Evolutionary conservation across 1,140 invertebrate genomes (phyloP).

Genomic region (Drosophila nigrodunni): DNA sequence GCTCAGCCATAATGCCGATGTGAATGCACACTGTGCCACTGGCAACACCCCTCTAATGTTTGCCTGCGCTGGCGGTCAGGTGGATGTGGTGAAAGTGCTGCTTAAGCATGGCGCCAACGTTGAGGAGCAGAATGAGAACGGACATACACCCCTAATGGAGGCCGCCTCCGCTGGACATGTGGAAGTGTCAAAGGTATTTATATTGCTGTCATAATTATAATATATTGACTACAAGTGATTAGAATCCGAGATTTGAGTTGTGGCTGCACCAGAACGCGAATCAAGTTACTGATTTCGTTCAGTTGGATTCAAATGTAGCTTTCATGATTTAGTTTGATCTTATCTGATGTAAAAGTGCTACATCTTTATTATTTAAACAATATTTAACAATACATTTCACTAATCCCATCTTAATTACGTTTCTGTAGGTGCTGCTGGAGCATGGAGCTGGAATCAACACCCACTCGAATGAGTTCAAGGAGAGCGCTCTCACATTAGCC

Average conservation of each 20-base stretch:
- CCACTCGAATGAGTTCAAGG: conserved; percentile 99
- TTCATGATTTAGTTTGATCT: conserved; percentile 83
- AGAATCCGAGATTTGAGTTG: conserved; percentile 83
- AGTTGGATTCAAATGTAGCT: conserved; percentile 12
- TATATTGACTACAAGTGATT: conserved; percentile 64
- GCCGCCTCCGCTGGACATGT: conserved; percentile 98
- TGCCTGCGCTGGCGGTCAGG: conserved; percentile 98
- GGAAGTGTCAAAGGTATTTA: conserved; percentile 91
- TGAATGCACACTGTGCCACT: conserved; percentile 97
- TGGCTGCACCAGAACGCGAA: conserved; percentile 31
- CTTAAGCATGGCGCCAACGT: conserved; percentile 97
- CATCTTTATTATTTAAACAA: neutral
- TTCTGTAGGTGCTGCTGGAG: conserved; percentile 88
- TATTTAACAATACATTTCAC: neutral
- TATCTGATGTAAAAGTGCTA: conserved; percentile 68
- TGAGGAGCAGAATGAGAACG: conserved; percentile 99
- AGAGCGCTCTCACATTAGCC: conserved; percentile 96
- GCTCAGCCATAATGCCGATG: conserved; percentile 96
- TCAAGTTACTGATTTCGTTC: conserved; percentile 76
- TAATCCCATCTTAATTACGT: neutral
- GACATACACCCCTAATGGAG: conserved; percentile 99
- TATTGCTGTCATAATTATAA: neutral
- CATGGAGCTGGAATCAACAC: conserved; percentile 99
- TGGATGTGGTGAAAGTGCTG: conserved; percentile 95
- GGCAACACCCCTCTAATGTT: conserved; percentile 99